A percentile compares a stretch with the other conserved stretches of the same genome.
Evolutionary conservation across 2,888 invertebrate species (phyloP).

Genomic region (Ophion slaviceki): DNA sequence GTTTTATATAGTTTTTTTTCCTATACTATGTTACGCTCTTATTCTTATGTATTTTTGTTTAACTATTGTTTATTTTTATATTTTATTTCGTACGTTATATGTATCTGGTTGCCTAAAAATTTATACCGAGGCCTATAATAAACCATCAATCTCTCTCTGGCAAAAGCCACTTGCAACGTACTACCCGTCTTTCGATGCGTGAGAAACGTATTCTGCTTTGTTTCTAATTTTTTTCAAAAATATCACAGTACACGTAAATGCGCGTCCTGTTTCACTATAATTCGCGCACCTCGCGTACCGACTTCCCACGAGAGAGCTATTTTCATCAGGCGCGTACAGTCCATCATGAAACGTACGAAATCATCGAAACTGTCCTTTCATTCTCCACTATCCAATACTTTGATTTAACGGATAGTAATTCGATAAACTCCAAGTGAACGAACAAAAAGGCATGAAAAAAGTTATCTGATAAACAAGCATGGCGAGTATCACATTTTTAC

Average conservation of each 20-base stretch:
- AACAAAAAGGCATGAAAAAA: no score
- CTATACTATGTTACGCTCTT: no score
- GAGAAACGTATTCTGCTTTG: constrained; percentile 60
- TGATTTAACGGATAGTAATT: no score
- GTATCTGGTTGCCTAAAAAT: no score
- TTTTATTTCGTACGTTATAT: no score
- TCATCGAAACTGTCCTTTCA: not conserved
- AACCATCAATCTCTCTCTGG: constrained; percentile 40
- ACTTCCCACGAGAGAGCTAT: constrained; percentile 22
- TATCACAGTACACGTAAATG: constrained; percentile 22
- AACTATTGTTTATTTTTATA: no score
- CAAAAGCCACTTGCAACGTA: constrained; percentile 55
- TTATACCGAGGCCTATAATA: no score
- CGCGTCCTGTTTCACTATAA: constrained; percentile 11
- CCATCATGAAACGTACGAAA: constrained; percentile 2
- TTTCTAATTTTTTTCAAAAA: constrained; percentile 34
- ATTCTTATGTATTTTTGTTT: no score
- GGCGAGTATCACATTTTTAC: no score
- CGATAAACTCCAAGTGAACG: no score
- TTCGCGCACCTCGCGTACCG: constrained; percentile 1
- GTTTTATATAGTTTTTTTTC: no score
- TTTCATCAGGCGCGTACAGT: not conserved
- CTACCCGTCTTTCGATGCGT: constrained; percentile 61
- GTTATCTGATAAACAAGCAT: no score
- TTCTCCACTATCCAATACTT: not conserved